Evolutionary conservation across 2,888 invertebrate species (phyloP).

Genomic region (Hyalella azteca): DNA sequence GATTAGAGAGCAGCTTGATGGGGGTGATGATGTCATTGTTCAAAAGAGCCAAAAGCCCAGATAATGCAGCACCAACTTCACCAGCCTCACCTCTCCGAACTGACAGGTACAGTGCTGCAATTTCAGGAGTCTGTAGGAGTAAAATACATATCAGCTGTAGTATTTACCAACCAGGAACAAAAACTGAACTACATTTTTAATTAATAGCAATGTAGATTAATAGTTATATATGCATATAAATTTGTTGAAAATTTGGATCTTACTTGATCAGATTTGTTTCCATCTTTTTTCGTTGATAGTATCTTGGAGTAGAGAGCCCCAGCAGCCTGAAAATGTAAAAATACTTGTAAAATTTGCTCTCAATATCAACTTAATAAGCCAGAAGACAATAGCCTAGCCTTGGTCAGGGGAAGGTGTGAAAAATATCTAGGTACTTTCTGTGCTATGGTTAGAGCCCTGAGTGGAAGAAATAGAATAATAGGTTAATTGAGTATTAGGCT

Average conservation of each 20-base stretch:
- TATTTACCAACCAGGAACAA: not conserved
- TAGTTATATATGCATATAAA: not conserved
- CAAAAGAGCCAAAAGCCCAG: not conserved
- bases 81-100: not conserved
- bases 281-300: not conserved
- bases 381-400: not conserved
- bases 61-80: conserved; percentile 1
- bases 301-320: not conserved
- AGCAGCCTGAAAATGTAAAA: conserved; percentile 7
- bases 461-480: not conserved
- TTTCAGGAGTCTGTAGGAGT: not conserved
- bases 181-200: not conserved
- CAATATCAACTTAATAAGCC: not conserved
- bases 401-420: not conserved
- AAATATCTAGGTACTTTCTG: not conserved
- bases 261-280: not conserved
- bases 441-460: not conserved
- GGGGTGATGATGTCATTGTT: not conserved
- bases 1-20: conserved; percentile 17
- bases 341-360: not conserved
- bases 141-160: not conserved
- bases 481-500: not conserved
- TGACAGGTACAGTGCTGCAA: conserved; percentile 7
- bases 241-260: not conserved
- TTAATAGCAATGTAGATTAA: not conserved